Evolutionary conservation across 2,888 invertebrate genomes (phyloP).

Genomic region (Entomobrya multifasciata): DNA sequence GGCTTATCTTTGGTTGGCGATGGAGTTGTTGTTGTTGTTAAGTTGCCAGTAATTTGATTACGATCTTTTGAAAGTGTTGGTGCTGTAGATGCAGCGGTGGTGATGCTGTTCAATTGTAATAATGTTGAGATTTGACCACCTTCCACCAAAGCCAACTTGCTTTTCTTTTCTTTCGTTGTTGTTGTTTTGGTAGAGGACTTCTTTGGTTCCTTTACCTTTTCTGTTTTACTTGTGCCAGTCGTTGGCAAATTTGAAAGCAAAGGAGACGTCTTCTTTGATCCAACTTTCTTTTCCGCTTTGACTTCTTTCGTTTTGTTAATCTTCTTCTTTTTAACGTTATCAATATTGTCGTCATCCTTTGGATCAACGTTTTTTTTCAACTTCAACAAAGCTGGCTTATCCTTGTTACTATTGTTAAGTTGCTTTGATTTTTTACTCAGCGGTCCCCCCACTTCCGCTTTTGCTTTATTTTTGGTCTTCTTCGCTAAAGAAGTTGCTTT

Average conservation of each 20-base stretch:
- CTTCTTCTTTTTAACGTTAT: conserved; percentile 4
- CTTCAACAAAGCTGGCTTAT: no score
- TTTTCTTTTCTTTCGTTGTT: conserved; percentile 29
- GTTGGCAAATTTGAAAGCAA: conserved; percentile 13
- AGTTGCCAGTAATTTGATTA: conserved; percentile 34
- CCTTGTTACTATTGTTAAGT: background rate
- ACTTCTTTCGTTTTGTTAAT: conserved; percentile 3
- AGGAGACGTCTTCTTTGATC: conserved; percentile 22
- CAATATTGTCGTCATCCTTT: background rate
- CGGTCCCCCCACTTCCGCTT: background rate
- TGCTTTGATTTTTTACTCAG: conserved; percentile 5
- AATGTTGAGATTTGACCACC: background rate
- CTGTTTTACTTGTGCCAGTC: background rate
- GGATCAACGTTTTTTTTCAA: no score
- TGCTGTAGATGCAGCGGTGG: background rate
- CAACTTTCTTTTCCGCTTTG: background rate
- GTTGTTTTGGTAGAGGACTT: no score
- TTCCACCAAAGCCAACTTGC: no score
- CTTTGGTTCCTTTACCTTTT: no score
- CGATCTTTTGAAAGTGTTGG: conserved; percentile 21
- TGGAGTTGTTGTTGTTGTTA: no score
- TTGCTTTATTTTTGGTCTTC: conserved; percentile 44
- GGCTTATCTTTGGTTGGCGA: conserved; percentile 7
- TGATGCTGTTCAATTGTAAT: background rate
- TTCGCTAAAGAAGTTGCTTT: no score